These are phyloP conservation scores for Sebastes iracundus DNA, from an alignment of 2,797 vertebrate genomes.

Conservation along the genomic window DNA sequence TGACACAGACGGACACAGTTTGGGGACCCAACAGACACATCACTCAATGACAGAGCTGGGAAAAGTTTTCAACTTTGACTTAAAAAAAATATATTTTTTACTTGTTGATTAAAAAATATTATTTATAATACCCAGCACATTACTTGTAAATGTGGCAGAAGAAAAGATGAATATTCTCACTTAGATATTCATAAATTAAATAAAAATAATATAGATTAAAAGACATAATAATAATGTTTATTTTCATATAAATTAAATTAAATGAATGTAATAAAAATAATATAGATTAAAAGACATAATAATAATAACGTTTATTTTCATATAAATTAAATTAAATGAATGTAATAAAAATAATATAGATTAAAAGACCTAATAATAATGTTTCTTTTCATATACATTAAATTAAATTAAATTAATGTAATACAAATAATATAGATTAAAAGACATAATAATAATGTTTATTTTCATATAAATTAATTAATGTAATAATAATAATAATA, in stretches of 20 bases:
- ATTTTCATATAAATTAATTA: not conserved
- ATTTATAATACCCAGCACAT: not conserved
- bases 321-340: not conserved
- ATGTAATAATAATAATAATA: not conserved
- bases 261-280: not conserved
- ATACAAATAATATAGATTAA: not conserved
- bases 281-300: not conserved
- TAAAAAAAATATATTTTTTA: not conserved
- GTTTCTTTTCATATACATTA: not conserved
- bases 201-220: not conserved
- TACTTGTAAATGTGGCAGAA: not conserved
- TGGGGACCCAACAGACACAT: conserved; percentile 54
- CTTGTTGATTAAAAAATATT: not conserved
- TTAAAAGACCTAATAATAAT: not conserved
- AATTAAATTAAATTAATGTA: not conserved
- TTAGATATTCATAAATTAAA: not conserved
- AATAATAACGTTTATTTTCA: not conserved
- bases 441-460: not conserved
- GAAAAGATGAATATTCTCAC: not conserved
- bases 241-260: not conserved
- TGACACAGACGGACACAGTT: conserved; percentile 66
- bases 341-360: not conserved
- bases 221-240: not conserved
- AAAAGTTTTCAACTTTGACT: conserved; percentile 30
- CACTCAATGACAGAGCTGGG: conserved; percentile 43